Evolutionary conservation across 64 coral and sea anemone genomes (phyloP), one percentile per base, ranked within the genome.

Genomic region (Montipora efflorescens): DNA sequence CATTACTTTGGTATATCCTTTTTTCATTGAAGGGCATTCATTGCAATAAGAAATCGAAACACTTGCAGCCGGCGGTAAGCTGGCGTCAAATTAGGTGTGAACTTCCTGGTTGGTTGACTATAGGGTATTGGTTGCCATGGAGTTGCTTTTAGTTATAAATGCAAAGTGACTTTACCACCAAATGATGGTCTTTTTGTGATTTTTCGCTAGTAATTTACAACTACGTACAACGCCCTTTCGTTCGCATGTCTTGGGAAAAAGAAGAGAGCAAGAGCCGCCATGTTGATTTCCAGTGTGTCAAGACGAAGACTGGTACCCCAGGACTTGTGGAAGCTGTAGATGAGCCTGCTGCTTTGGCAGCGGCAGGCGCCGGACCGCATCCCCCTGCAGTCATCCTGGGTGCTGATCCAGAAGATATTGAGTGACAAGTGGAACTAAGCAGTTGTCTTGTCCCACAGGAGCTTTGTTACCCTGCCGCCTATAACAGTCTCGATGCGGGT

Each of bases 251-350:
- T 18, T 99, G 98, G 98, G 98, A 99, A 67, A 99, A 99, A 47
- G 98, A 99, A 20, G 98, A 96, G 46, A 99, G 98, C 80, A 99
- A 99, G 70, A 99, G 98, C 59, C 89, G 98, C 18, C 98, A 99
- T 90, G 98, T 99, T 80, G 98, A 99, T 74, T 99, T 99, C 75
- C 98, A 99, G 81, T 99, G 98, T 76, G 98, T 99, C 44, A 99
- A 99, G 74, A 95, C 95, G 16, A 99, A 99, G 75, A 94, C 95
- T 49, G 98, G 98, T 2, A 92, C 90, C 44, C 93, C 90, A 70
- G 96, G 94, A 13, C 88, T 95, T 74, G 91, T 98, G 79, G 96
- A 94, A 64, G 98, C 98, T 43, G 98, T 99, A 12, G 98, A 99
- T 79, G 98, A 99, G 25, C 98, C 98, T 23, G 98, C 98, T 3